phyloP scores from a whole-genome alignment of 2,888 invertebrate species.

The Abrostola triplasia region DNA sequence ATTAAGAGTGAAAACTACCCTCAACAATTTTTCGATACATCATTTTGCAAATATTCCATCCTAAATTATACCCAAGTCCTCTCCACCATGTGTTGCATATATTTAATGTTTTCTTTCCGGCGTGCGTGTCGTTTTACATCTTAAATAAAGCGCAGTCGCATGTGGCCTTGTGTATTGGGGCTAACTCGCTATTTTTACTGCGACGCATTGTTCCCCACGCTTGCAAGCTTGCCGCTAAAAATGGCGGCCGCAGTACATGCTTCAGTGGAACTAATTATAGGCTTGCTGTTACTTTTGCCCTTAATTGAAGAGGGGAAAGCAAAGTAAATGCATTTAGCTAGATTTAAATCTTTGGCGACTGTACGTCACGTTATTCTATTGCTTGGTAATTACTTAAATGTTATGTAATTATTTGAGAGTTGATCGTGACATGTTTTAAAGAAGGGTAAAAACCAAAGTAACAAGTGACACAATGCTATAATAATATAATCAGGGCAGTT shows the following conservation, averaged over 20 bases:
- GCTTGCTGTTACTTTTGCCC: conserved; percentile 14
- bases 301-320: conserved; percentile 1
- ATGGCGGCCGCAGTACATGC: conserved; percentile 24
- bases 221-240: conserved; percentile 13
- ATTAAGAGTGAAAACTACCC: too few relatives aligned
- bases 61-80: conserved; percentile 12
- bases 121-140: conserved; percentile 53
- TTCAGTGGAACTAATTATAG: conserved; percentile 14
- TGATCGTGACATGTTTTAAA: too few relatives aligned
- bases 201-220: conserved; percentile 57
- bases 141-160: conserved; percentile 60
- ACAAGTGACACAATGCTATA: too few relatives aligned
- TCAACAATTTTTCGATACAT: too few relatives aligned
- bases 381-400: too few relatives aligned
- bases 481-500: too few relatives aligned
- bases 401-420: too few relatives aligned
- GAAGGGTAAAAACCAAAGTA: too few relatives aligned
- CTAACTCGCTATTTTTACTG: conserved; percentile 72
- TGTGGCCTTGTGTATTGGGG: conserved; percentile 65
- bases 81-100: conserved; percentile 11
- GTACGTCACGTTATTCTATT: too few relatives aligned
- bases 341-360: too few relatives aligned
- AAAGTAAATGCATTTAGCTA: conserved; percentile 1
- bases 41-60: conserved; percentile 9
- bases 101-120: conserved; percentile 27